Conservation (phyloP, 2,797 vertebrate genomes). For the Acrocephalus scirpaceus region DNA sequence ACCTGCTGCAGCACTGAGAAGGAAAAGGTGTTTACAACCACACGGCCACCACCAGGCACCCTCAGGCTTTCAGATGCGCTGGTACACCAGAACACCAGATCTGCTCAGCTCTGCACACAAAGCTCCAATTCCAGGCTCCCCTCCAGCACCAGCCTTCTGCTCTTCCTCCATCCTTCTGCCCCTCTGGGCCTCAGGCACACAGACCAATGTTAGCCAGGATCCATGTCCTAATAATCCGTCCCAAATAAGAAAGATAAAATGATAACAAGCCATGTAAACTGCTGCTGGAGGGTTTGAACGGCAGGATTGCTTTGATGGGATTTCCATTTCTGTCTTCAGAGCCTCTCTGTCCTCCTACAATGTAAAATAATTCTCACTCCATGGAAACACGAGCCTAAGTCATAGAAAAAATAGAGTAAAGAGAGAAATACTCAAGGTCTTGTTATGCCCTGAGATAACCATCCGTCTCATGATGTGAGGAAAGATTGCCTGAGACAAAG, state of each 20-base stretch:
- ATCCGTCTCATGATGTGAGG: slow-evolving; percentile 39
- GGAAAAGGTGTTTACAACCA: not conserved
- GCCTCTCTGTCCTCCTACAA: not conserved
- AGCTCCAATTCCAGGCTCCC: not conserved
- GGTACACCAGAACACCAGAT: not conserved
- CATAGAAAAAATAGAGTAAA: slow-evolving; percentile 22
- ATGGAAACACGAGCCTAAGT: slow-evolving; percentile 9
- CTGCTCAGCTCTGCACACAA: not conserved
- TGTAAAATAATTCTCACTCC: not conserved
- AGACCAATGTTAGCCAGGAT: not conserved
- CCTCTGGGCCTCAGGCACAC: not conserved
- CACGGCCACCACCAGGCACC: not conserved
- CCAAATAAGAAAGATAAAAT: not conserved
- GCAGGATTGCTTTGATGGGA: not conserved
- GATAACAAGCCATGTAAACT: not conserved
- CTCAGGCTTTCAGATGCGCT: not conserved
- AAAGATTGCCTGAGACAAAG: slow-evolving; percentile 53
- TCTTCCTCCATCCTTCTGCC: not conserved
- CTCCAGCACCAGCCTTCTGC: not conserved
- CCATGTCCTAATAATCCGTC: not conserved
- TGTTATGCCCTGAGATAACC: slow-evolving; percentile 44
- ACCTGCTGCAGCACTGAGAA: not conserved
- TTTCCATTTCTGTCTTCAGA: slow-evolving; percentile 27
- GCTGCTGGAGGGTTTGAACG: not conserved
- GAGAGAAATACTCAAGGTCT: slow-evolving; percentile 45